Evolutionary conservation across 2,113 vertebrate species (phyloP), one percentile per base, ranked within the genome.

Genomic region (Copsychus sechellarum): DNA sequence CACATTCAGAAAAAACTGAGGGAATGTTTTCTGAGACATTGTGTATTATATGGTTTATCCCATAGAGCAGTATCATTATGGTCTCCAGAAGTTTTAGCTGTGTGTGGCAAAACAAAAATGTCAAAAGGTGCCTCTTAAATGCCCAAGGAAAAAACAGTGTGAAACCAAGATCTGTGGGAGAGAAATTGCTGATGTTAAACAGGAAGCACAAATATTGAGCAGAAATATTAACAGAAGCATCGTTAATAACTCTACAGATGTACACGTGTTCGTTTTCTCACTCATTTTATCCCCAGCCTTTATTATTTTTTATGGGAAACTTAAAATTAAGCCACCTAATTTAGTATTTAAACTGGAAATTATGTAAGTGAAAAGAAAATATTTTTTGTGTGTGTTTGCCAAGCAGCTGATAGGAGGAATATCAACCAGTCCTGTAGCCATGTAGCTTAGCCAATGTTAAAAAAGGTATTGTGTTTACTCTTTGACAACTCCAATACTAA

Each of bases 101-200:
- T 42, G 24, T 23, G 9, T 69, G 42, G 24, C 71, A 82, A 50
- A 90, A 80, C 38, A 90, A 70, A 92, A 91, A 90, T 92, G 84
- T 91, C 78, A 88, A 66, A 87, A 96, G 20, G 23, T 96, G 95
- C 66, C 50, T 58, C 86, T 76, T 90, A 58, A 82, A 80, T 61
- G 70, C 78, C 73, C 83, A 21, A 76, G 66, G 82, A 77, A 42
- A 92, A 94, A 70, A 76, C 4, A 22, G 45, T 34, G n/a, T 48
- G 62, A 90, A 85, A 82, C 48, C 12, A 89, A 92, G 45, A 70
- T 78, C 60, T n/a, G 66, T 78, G 78, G 78, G 70, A 91, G 81
- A 86, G 38, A 73, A 58, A 80, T 82, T 90, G 94, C 67, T 71
- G 6, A 25, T 92, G 71, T 73, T 85, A 38, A 91, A 86, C 74